A percentile compares a stretch with the other conserved stretches of the same genome.
Evolutionary conservation across 2,797 vertebrate genomes (phyloP).

Genomic region (Eulemur rubriventer): DNA sequence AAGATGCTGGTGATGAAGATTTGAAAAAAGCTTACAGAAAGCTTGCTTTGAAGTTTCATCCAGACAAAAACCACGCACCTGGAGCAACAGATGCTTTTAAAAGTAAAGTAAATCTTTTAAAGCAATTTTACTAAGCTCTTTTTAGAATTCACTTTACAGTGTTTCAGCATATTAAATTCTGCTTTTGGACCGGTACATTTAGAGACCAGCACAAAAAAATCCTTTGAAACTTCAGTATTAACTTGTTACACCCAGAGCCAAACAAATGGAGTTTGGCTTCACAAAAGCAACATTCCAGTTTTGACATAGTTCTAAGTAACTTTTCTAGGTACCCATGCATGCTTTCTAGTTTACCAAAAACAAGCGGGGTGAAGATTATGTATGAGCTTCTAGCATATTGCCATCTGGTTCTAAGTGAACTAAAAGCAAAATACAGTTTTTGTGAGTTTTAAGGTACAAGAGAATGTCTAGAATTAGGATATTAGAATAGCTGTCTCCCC

Average conservation of each 20-base stretch:
- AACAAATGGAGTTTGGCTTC: not conserved
- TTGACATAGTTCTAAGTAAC: not conserved
- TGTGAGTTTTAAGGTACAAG: not conserved
- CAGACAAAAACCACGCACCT: constrained; percentile 97
- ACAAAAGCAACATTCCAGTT: not conserved
- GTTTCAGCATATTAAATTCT: constrained; percentile 47
- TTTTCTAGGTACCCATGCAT: not conserved
- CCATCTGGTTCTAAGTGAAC: not conserved
- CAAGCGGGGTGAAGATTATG: not conserved
- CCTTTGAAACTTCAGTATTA: not conserved
- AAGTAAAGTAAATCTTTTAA: constrained; percentile 88
- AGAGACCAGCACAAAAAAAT: constrained; percentile 26
- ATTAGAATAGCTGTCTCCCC: not conserved
- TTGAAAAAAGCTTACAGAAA: constrained; percentile 98
- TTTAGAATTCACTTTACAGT: constrained; percentile 5
- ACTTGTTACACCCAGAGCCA: not conserved
- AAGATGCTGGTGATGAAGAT: constrained; percentile 96
- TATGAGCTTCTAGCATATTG: not conserved
- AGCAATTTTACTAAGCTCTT: constrained; percentile 43
- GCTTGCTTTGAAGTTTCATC: constrained; percentile 98
- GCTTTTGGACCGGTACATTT: not conserved
- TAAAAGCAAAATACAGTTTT: not conserved
- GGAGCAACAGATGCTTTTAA: constrained; percentile 99
- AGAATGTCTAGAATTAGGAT: not conserved
- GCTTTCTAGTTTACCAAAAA: not conserved